A percentile compares a stretch with the other conserved stretches of the same genome.
These are phyloP conservation scores for Novumbra hubbsi DNA, from an alignment of 2,797 vertebrate species.

Conservation along the genomic window DNA sequence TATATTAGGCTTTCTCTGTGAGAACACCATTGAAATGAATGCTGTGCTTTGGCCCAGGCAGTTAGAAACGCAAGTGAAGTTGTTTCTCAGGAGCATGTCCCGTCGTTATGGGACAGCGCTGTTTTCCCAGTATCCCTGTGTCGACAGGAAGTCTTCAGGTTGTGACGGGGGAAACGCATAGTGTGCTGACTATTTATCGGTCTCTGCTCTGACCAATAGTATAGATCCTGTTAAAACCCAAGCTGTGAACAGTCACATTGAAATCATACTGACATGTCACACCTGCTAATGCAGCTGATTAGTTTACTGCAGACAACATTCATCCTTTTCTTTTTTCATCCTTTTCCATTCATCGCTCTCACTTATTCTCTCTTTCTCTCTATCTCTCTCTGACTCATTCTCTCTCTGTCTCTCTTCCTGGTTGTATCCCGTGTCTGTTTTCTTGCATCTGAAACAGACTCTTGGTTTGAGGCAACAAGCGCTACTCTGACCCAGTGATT, in stretches of 20 bases:
- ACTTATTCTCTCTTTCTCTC: conserved; percentile 1
- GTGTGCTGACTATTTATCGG: conserved; percentile 55
- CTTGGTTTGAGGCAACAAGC: conserved; percentile 19
- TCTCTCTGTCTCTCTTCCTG: neutral
- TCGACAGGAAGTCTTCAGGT: conserved; percentile 62
- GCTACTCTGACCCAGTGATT: conserved; percentile 18
- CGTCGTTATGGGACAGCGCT: conserved; percentile 9
- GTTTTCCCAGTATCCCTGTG: conserved; percentile 44
- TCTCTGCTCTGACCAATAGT: conserved; percentile 65
- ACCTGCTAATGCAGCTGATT: conserved; percentile 14
- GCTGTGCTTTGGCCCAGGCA: conserved; percentile 41
- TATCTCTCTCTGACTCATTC: neutral
- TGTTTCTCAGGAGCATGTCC: conserved; percentile 6
- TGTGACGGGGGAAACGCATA: conserved; percentile 38
- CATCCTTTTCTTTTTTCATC: neutral
- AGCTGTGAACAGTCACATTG: conserved; percentile 45
- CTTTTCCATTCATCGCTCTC: no score
- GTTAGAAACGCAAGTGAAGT: conserved; percentile 46
- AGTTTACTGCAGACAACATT: neutral
- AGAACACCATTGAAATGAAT: conserved; percentile 24
- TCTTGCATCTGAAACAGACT: conserved; percentile 7
- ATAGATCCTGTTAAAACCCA: conserved; percentile 51
- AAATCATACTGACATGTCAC: conserved; percentile 58
- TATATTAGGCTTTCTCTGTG: conserved; percentile 21
- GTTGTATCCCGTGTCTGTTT: neutral